phyloP scores from a whole-genome alignment of 2,888 invertebrate genomes.

The Escarpia spicata region DNA sequence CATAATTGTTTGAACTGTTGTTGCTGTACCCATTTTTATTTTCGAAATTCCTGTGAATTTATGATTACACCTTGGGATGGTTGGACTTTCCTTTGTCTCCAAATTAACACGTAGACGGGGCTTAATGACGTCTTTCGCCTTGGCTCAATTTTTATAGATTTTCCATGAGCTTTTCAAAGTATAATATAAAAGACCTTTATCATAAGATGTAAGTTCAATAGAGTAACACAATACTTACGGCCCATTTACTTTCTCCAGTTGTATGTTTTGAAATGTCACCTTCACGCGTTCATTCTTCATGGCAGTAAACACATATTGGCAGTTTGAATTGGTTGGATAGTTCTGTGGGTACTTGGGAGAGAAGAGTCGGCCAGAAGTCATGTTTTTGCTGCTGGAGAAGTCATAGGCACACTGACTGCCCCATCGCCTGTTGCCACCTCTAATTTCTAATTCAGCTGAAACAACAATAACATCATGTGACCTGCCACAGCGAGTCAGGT shows the following conservation, averaged over 20 bases:
- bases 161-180: too few relatives aligned
- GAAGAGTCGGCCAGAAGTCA: constrained; percentile 57
- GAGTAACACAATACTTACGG: constrained; percentile 33
- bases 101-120: too few relatives aligned
- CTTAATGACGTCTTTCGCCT: too few relatives aligned
- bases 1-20: too few relatives aligned
- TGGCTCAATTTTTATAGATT: too few relatives aligned
- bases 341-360: constrained; percentile 63
- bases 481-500: background rate
- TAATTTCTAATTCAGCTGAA: constrained; percentile 54
- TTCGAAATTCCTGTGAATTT: too few relatives aligned
- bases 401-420: constrained; percentile 57
- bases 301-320: constrained; percentile 65
- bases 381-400: constrained; percentile 51
- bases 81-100: too few relatives aligned
- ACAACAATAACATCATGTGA: constrained; percentile 19
- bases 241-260: constrained; percentile 49
- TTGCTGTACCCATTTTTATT: too few relatives aligned
- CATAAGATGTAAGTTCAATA: too few relatives aligned
- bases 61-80: too few relatives aligned
- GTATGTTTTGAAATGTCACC: constrained; percentile 59
- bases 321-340: constrained; percentile 62
- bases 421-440: constrained; percentile 48
- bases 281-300: constrained; percentile 58
- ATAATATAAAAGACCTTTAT: too few relatives aligned